A percentile compares a stretch with the other conserved stretches of the same genome.
phyloP scores from a whole-genome alignment of 2,113 vertebrate species.

The Egretta garzetta region DNA sequence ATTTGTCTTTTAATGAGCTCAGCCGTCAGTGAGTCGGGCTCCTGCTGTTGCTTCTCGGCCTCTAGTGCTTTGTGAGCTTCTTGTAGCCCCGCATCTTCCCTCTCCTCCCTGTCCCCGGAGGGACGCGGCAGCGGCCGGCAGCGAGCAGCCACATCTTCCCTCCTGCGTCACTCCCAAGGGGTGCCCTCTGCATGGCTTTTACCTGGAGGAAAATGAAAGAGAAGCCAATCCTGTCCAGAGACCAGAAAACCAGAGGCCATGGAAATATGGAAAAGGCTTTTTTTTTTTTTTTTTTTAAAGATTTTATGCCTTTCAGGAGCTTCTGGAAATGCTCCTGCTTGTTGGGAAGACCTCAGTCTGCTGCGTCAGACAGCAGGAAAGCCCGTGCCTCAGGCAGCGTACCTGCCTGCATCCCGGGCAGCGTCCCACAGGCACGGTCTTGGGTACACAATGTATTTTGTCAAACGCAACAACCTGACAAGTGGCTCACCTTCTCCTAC shows the following conservation, averaged over 20 bases:
- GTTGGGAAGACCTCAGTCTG: not conserved
- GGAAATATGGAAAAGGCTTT: not conserved
- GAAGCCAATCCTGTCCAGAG: not conserved
- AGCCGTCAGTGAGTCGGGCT: accelerated
- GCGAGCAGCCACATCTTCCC: accelerated
- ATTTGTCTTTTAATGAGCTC: not conserved
- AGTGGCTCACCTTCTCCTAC: not conserved
- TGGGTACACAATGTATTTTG: not conserved
- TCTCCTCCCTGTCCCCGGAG: not conserved
- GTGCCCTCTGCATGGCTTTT: no score
- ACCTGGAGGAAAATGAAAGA: not conserved
- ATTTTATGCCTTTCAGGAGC: not conserved
- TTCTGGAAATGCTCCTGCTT: not conserved
- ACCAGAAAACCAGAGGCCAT: not conserved
- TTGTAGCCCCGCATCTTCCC: not conserved
- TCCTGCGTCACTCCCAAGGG: not conserved
- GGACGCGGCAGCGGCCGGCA: accelerated
- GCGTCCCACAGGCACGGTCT: accelerated
- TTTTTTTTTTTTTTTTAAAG: not conserved
- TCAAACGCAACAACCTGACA: accelerated
- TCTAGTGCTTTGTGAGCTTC: not conserved
- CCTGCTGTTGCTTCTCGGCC: not conserved
- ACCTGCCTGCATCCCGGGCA: not conserved
- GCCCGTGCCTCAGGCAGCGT: accelerated
- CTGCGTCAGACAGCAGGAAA: not conserved